Evolutionary conservation across 2,113 vertebrate species (phyloP).

Genomic region (Ageneiosus marmoratus): DNA sequence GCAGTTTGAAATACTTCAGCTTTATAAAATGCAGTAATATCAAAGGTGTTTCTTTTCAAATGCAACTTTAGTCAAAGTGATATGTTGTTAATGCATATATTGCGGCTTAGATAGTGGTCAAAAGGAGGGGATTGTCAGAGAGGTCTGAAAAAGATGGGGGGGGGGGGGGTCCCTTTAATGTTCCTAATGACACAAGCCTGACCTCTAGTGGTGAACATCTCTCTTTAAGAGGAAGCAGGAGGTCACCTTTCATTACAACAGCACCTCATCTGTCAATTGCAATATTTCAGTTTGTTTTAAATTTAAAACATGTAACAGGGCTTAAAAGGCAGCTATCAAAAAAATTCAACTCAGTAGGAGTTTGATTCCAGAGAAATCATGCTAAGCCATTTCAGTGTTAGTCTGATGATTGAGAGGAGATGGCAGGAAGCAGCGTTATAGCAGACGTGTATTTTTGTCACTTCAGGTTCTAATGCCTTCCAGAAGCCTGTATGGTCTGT

Average conservation of each 20-base stretch:
- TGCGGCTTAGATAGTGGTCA: constrained; percentile 44
- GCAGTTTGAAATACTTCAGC: constrained; percentile 51
- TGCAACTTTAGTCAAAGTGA: constrained; percentile 49
- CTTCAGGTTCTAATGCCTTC: constrained; percentile 44
- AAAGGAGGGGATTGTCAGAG: constrained; percentile 37
- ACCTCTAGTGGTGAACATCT: constrained; percentile 40
- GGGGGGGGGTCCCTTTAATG: background rate
- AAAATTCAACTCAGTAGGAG: background rate
- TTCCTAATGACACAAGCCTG: constrained; percentile 30
- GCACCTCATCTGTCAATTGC: constrained; percentile 23
- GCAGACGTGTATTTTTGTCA: constrained; percentile 5
- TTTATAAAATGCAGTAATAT: constrained; percentile 51
- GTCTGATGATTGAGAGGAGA: background rate
- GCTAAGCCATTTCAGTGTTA: background rate
- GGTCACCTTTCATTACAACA: background rate
- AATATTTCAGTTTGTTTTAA: background rate
- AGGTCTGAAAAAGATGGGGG: background rate
- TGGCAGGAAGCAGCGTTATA: constrained; percentile 13
- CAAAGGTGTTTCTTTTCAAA: constrained; percentile 47
- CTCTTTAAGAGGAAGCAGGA: background rate
- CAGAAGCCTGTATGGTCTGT: constrained; percentile 39
- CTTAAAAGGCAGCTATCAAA: background rate
- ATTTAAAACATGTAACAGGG: background rate
- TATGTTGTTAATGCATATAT: constrained; percentile 47
- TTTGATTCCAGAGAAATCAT: constrained; percentile 24